Evolutionary conservation across 2,113 vertebrate genomes (phyloP), one percentile per base, ranked within the genome.

Genomic region (Charadrius vociferus): DNA sequence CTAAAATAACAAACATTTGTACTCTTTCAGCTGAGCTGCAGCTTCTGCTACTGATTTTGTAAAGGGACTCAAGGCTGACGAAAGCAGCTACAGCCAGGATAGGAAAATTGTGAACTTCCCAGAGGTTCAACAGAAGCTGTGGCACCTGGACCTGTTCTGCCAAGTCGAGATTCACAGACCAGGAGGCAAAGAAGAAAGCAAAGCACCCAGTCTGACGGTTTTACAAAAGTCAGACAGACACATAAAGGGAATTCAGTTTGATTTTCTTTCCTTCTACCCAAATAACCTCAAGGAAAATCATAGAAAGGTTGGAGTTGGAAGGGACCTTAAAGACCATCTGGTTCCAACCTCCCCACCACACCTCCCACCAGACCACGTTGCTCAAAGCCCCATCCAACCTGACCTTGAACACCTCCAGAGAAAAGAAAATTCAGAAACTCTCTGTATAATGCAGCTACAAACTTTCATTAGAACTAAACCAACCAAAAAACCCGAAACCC

Each of bases 161-260:
- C 43, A 26, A 39, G 7, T n/a, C 0, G 2, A 50, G 26, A 52
- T 37, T 43, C 43, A 53, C 52, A 34, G 43, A n/a, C 8, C 49
- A n/a, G 27, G 39, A 81, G 27, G 49, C 41, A 65, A 93, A 81
- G 32, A 55, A 32, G 53, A 43, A 58, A 50, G 19, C 27, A 32
- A 32, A 58, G 37, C 45, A 41, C 17, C 39, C 16, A 32, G 7
- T 10, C n/a, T 26, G 16, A 58, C 30, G 32, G 6, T 67, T 78
- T 41, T 27, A 61, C 58, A 68, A 17, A 36, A 47, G 39, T 53
- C 34, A 47, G 36, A 32, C 22, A 34, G 9, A 80, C 21, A n/a
- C 16, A 15, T 10, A 37, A 1, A n/a, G 30, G n/a, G 37, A 71
- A 66, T 32, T 45, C 3, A 0, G 34, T 36, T 59, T 19, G 14